Percentiles rank a stretch among this genome's conserved stretches.
These are phyloP conservation scores for Cacoxenus indagator DNA, from an alignment of 2,888 invertebrate genomes.

Conservation along the genomic window DNA sequence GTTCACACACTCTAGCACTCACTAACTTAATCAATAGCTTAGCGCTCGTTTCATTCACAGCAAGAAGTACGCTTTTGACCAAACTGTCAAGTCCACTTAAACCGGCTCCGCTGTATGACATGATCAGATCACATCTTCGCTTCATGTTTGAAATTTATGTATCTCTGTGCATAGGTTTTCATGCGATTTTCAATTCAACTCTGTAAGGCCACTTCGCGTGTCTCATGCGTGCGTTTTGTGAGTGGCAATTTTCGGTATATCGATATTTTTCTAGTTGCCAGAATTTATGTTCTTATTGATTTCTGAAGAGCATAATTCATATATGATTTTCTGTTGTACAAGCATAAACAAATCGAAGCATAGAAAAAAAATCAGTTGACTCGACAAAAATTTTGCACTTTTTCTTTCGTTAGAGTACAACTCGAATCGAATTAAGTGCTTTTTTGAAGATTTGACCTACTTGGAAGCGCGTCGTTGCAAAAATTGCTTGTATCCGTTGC, in stretches of 20 bases:
- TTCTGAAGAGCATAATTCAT: conserved; percentile 2
- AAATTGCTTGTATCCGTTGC: conserved; percentile 55
- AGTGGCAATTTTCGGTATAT: background rate
- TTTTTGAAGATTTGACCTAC: background rate
- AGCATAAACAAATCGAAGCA: background rate
- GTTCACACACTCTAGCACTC: background rate
- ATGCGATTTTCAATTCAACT: background rate
- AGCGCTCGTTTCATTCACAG: background rate
- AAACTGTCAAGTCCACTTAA: background rate
- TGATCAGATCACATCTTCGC: conserved; percentile 36
- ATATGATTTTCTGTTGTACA: background rate
- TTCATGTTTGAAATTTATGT: conserved; percentile 4
- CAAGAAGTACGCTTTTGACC: no score
- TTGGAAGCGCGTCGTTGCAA: conserved; percentile 39
- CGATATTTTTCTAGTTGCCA: background rate
- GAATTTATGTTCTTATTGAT: conserved; percentile 13
- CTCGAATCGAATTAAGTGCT: background rate
- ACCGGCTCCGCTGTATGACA: conserved; percentile 18
- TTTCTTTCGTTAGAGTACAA: conserved; percentile 2
- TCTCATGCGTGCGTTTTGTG: background rate
- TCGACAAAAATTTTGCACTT: conserved; percentile 4
- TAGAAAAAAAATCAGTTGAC: background rate
- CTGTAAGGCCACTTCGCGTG: background rate
- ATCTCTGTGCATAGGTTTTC: background rate
- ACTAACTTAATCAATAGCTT: background rate